Conservation (phyloP, 2,888 invertebrate species). For the Ctena decussata region DNA sequence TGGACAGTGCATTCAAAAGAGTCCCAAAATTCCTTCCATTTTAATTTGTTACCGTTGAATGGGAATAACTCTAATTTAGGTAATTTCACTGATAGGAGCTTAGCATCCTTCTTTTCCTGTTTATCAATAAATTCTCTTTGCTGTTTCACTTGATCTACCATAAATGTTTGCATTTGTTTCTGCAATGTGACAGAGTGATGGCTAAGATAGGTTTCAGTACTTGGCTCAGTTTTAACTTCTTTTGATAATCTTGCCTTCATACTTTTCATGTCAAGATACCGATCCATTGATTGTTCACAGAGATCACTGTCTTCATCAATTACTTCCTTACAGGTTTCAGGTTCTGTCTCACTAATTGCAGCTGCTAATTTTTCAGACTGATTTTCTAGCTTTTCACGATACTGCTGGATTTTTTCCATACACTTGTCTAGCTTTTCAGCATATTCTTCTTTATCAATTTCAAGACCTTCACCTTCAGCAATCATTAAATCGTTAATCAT, state of each 20-base stretch:
- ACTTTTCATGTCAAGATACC: not conserved
- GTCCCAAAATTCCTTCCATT: conserved; percentile 39
- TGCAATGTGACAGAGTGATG: not conserved
- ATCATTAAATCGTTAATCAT: not conserved
- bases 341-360: not conserved
- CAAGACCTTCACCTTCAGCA: too few relatives aligned
- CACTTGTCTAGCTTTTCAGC: not conserved
- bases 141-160: not conserved
- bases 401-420: not conserved
- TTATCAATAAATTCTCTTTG: not conserved
- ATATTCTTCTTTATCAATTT: not conserved
- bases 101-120: not conserved
- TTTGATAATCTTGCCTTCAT: not conserved
- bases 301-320: not conserved
- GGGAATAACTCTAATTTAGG: not conserved
- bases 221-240: not conserved
- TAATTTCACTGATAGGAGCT: not conserved
- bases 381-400: not conserved
- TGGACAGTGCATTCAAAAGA: conserved; percentile 18
- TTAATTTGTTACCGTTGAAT: not conserved
- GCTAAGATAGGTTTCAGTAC: not conserved
- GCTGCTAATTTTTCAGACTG: not conserved
- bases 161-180: not conserved
- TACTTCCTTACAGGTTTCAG: not conserved
- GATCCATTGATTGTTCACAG: not conserved